Evolutionary conservation across 2,797 vertebrate genomes (phyloP).

Genomic region (Knipowitschia caucasica): DNA sequence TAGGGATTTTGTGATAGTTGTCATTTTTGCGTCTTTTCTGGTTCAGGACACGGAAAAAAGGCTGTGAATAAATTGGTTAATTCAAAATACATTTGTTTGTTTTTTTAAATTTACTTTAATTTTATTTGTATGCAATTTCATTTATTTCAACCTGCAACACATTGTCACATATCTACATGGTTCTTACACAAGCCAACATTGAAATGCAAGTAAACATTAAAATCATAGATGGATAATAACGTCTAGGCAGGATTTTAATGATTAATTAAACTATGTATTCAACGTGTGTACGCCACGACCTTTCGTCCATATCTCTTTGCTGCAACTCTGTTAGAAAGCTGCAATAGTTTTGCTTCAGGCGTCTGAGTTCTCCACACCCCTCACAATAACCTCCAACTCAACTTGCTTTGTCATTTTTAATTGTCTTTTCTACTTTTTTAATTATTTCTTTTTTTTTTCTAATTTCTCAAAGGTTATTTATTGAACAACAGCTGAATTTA

Average conservation of each 20-base stretch:
- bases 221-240: neutral
- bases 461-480: conserved; percentile 11
- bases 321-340: neutral
- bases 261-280: neutral
- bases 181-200: no score
- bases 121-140: no score
- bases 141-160: no score
- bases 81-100: no score
- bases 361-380: conserved; percentile 3
- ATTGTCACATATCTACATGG: no score
- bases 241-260: neutral
- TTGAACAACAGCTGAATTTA: conserved; percentile 9
- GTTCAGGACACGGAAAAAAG: no score
- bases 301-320: neutral
- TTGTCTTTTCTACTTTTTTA: conserved; percentile 19
- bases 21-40: no score
- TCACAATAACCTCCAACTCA: conserved; percentile 12
- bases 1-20: no score
- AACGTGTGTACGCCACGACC: neutral
- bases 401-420: conserved; percentile 25
- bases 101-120: no score
- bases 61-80: no score
- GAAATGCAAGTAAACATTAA: neutral
- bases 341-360: neutral
- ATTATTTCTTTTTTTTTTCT: conserved; percentile 15